Percentiles rank a stretch among this genome's conserved stretches.
Evolutionary conservation across 1,140 invertebrate species (phyloP).

Genomic region (Polyergus mexicanus): DNA sequence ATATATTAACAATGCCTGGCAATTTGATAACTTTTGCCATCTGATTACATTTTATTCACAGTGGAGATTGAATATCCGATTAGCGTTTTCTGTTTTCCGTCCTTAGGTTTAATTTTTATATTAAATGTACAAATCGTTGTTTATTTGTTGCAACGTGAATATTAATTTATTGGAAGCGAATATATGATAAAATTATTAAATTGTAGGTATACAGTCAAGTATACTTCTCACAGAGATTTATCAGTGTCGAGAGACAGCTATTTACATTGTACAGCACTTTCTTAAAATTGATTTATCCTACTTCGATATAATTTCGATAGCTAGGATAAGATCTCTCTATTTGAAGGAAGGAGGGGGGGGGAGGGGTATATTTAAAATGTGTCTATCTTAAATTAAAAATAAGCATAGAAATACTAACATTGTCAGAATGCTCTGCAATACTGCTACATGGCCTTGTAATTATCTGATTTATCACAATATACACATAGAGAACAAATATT

Average conservation of each 20-base stretch:
- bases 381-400: constrained; percentile 66
- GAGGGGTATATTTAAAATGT: constrained; percentile 46
- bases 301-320: constrained; percentile 65
- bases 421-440: constrained; percentile 51
- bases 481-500: constrained; percentile 52
- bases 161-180: constrained; percentile 75
- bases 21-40: constrained; percentile 33
- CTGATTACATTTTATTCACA: constrained; percentile 57
- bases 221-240: constrained; percentile 68
- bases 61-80: constrained; percentile 70
- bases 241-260: constrained; percentile 64
- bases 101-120: constrained; percentile 85
- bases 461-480: constrained; percentile 52
- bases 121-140: constrained; percentile 77
- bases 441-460: constrained; percentile 53
- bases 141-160: constrained; percentile 75
- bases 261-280: constrained; percentile 74
- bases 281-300: constrained; percentile 67
- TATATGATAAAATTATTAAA: constrained; percentile 69
- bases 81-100: constrained; percentile 84
- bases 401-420: constrained; percentile 61
- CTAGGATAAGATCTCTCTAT: constrained; percentile 42
- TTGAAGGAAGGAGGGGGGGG: too few species aligned
- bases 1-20: background rate
- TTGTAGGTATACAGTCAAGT: constrained; percentile 64